These are phyloP conservation scores for Anoplopoma fimbria DNA, from an alignment of 2,113 vertebrate genomes.

Conservation along the genomic window DNA sequence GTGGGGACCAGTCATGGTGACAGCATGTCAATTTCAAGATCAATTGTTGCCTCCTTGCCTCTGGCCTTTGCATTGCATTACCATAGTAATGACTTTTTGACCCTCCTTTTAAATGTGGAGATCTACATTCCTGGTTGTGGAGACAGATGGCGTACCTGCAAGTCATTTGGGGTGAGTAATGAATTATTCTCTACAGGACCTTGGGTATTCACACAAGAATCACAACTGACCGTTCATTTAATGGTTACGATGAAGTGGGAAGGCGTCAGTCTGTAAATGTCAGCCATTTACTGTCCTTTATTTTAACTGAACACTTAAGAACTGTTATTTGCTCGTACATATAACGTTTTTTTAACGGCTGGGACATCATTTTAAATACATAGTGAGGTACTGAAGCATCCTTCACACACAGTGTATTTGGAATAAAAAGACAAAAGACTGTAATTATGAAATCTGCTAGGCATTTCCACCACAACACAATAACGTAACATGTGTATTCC, in stretches of 20 bases:
- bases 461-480: background rate
- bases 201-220: conserved; percentile 29
- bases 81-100: conserved; percentile 83
- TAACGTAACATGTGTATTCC: background rate
- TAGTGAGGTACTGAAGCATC: background rate
- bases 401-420: background rate
- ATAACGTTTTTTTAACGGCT: background rate
- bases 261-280: background rate
- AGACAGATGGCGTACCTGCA: conserved; percentile 61
- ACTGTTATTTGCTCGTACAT: background rate
- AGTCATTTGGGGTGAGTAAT: conserved; percentile 43
- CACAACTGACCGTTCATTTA: conserved; percentile 13
- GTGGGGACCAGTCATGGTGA: conserved; percentile 73
- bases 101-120: conserved; percentile 66
- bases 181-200: conserved; percentile 36
- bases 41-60: conserved; percentile 82
- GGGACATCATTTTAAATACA: background rate
- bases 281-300: background rate
- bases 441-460: background rate
- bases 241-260: conserved; percentile 1
- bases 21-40: conserved; percentile 84
- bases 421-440: background rate
- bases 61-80: conserved; percentile 82
- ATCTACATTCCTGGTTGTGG: conserved; percentile 48
- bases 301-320: background rate